These are phyloP conservation scores for Grallaria varia DNA, from an alignment of 2,113 vertebrate species.

Conservation along the genomic window DNA sequence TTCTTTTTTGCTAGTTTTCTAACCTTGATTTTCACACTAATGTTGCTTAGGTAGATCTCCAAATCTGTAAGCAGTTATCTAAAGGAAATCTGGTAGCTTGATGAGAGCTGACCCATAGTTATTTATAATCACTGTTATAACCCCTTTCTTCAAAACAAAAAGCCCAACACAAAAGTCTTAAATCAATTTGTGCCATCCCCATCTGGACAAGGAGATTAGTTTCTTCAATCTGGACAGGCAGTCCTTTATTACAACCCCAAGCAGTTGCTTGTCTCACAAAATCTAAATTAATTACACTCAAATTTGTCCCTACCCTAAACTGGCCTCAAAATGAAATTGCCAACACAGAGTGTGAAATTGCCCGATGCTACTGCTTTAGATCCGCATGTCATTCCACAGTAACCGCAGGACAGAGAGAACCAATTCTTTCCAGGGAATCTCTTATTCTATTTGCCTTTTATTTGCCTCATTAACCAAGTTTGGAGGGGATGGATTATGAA, in stretches of 20 bases:
- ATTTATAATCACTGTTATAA: constrained; percentile 8
- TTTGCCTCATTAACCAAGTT: constrained; percentile 40
- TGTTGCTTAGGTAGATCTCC: neutral
- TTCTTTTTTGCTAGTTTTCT: neutral
- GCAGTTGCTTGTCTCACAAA: constrained; percentile 54
- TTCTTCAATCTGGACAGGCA: constrained; percentile 40
- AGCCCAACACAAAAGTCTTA: neutral
- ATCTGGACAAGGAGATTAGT: constrained; percentile 30
- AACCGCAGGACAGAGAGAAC: neutral
- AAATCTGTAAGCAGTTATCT: neutral
- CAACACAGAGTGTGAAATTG: constrained; percentile 55
- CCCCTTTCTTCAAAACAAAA: constrained; percentile 22
- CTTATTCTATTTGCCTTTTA: constrained; percentile 30
- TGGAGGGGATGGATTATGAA: constrained; percentile 7
- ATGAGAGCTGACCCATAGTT: neutral
- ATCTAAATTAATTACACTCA: constrained; percentile 68
- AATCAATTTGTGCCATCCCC: constrained; percentile 49
- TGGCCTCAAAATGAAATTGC: constrained; percentile 61
- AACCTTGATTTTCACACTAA: neutral
- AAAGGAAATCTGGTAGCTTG: neutral
- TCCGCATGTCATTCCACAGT: neutral
- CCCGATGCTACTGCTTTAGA: constrained; percentile 2
- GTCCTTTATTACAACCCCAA: constrained; percentile 58
- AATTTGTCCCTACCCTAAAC: constrained; percentile 59
- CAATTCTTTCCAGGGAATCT: constrained; percentile 39